Base-by-base conservation (phyloP, 2,888 invertebrate species). In the Trissolcus japonicus region DNA sequence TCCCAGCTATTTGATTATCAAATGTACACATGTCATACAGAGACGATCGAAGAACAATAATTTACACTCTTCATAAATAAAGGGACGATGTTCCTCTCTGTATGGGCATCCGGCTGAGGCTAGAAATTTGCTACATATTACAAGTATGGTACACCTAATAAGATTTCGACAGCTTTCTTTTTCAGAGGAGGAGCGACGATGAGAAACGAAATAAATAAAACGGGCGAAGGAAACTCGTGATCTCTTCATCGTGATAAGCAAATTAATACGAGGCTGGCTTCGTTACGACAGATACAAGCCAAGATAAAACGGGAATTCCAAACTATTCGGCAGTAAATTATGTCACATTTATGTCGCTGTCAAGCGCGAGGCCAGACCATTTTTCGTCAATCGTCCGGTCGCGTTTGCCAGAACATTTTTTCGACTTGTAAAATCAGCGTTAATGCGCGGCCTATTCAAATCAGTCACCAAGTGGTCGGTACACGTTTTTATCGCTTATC, bases 231-330 rank as follows among this genome's bases (percentile, higher is more conserved):
- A 76, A 17, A 57, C 50, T 43, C 63, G 61, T 73, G 73, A 77
- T 77, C 68, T 77, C 77, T 77, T 77, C 73, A 77, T 77, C 73
- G 68, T 63, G 74, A 78, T 78, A 78, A 78, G 78, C 78, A 75
- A 78, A 78, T 78, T 74, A 78, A 78, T 78, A 71, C 46, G 62
- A 71, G 67, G 71, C 62, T 71, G 78, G 78, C 63, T 74, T 74
- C 68, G 78, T 78, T 78, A 73, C 78, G 78, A 74, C 78, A 78
- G 78, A 73, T 74, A 78, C 74, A 74, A 69, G 57, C 25, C 53
- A 53, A 75, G 73, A 78, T 78, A 78, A 78, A 66, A 66, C 57
- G 55, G 66, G 66, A 65, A 74, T 74, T 78, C 53, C 71, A 65
- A 69, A 76, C 67, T 68, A 73, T 77, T 67, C 59, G 62, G 61